Evolutionary conservation across 2,888 invertebrate species (phyloP), one percentile per base, ranked within the genome.

Genomic region (Apotomis capreana): DNA sequence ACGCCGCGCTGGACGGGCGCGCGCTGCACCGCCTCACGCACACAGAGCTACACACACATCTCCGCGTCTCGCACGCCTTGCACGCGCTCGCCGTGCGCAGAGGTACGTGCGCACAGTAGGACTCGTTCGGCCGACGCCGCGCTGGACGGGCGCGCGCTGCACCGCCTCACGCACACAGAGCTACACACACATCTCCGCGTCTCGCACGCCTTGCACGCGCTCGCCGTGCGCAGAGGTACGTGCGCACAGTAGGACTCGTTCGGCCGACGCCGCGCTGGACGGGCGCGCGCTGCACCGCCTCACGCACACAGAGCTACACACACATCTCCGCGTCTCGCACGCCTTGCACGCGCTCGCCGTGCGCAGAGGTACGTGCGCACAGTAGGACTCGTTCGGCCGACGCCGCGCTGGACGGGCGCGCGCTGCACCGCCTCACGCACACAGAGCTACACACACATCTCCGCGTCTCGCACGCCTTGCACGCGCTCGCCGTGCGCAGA

Each of bases 11-110:
- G 97, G 99, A 13, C 94, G 98, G 79, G 95, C 94, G 98, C 74
- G 95, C 97, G 88, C 91, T 99, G 78, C 97, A 99, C 89, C 95
- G 98, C 79, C 94, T 99, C 76, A 98, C 99, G 55, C 95, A 98
- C 83, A 96, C 96, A 80, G 98, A 98, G 88, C 94, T 98, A 79
- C 94, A 96, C 79, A 91, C 96, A 71, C 94, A 95, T 69, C 94
- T 99, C 80, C 97, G 98, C 83, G 97, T 99, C 74, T 95, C 96
- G 69, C 97, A 97, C 75, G 96, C 97, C 76, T 94, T 99, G 76
- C 99, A 99, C 89, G 98, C 98, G 78, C 96, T 98, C 67, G 98
- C 98, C 80, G 94, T 99, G 68, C 94, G 96, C 64, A 94, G 97
- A 78, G 96, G 96, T 80, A 96, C 36, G 68, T 58, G 8, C 40